Evolutionary conservation across 2,888 invertebrate genomes (phyloP).

Genomic region (Lasioglossum figueresi): DNA sequence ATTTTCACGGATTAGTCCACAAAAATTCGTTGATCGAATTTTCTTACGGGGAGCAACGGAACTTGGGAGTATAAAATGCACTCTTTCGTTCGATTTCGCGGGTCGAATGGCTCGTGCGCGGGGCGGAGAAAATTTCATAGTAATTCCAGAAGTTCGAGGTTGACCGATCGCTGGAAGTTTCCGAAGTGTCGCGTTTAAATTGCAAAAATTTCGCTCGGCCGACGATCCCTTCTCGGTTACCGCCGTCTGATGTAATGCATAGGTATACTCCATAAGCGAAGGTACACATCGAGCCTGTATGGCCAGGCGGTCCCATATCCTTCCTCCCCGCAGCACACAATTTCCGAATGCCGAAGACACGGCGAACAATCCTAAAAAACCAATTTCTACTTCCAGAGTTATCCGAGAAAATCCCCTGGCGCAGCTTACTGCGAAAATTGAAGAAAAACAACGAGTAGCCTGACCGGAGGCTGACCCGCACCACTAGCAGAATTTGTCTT

Average conservation of each 20-base stretch:
- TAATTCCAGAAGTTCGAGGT: constrained; percentile 2
- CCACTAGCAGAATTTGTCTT: not conserved
- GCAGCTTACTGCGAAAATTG: not conserved
- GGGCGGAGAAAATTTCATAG: not conserved
- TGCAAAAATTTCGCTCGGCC: constrained; percentile 23
- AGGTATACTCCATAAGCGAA: constrained; percentile 25
- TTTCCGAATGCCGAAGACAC: not conserved
- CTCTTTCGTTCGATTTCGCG: not conserved
- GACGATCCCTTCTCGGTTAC: not conserved
- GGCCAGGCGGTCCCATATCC: not conserved
- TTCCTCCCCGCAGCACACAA: not conserved
- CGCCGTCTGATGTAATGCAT: constrained; percentile 1
- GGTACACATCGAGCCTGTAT: constrained; percentile 5
- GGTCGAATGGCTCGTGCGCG: not conserved
- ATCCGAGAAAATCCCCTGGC: not conserved
- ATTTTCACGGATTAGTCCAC: not conserved
- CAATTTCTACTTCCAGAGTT: not conserved
- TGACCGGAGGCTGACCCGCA: not conserved
- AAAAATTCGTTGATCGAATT: not conserved
- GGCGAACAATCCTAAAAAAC: not conserved
- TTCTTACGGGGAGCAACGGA: not conserved
- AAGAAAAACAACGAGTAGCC: not conserved
- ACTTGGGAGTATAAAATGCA: not conserved
- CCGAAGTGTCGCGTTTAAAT: constrained; percentile 13
- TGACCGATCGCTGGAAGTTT: constrained; percentile 32